Conservation (phyloP, 2,888 invertebrate species). For the Tetrapedia diversipes region DNA sequence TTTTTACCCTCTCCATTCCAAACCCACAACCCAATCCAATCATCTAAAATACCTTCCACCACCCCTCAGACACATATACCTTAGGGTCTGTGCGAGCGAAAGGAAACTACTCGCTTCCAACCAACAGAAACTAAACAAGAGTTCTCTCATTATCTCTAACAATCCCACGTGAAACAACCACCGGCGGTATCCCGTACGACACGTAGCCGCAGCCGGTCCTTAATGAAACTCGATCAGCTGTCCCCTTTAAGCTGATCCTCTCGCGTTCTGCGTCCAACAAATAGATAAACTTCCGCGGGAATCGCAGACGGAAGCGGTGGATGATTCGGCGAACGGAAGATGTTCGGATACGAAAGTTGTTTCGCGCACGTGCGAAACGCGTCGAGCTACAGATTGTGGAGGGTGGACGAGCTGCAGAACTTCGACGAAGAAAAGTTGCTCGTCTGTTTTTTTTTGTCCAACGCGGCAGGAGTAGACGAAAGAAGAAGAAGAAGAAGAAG, state of each 20-base stretch:
- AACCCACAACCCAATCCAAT: not conserved
- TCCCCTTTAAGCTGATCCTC: not conserved
- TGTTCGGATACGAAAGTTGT: slow-evolving; percentile 51
- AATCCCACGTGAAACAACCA: not conserved
- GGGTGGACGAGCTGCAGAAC: slow-evolving; percentile 39
- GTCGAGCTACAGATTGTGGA: slow-evolving; percentile 34
- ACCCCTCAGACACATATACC: not conserved
- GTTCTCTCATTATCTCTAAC: slow-evolving; percentile 8
- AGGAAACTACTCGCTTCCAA: not conserved
- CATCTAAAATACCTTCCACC: not conserved
- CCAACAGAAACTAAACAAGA: slow-evolving; percentile 1
- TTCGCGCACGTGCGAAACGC: slow-evolving; percentile 42
- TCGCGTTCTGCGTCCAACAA: slow-evolving; percentile 16
- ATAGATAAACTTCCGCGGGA: slow-evolving; percentile 43
- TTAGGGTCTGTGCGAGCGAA: not conserved
- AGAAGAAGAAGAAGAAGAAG: slow-evolving; percentile 10
- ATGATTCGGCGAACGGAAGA: slow-evolving; percentile 41
- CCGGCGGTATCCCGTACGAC: too few species aligned
- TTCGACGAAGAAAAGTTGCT: slow-evolving; percentile 41
- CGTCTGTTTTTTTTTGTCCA: slow-evolving; percentile 54
- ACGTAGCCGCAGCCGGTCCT: not conserved
- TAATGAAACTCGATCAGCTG: slow-evolving; percentile 36
- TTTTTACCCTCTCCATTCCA: not conserved
- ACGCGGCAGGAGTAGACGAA: slow-evolving; percentile 8
- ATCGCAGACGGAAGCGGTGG: slow-evolving; percentile 27